Conservation (phyloP, 2,113 vertebrate genomes). For the Rhadina sibilatrix region DNA sequence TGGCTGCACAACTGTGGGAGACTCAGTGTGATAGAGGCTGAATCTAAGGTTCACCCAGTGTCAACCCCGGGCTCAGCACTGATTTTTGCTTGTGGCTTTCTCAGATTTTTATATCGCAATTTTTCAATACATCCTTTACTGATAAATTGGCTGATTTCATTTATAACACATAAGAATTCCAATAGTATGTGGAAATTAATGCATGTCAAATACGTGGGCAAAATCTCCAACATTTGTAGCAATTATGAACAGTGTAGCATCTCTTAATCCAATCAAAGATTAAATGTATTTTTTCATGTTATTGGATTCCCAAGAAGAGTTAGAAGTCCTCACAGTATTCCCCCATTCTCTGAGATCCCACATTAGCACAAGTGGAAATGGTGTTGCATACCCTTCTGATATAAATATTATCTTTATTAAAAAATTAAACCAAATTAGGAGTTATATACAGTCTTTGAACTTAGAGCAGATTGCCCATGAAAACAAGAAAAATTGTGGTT, state of each 20-base stretch:
- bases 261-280: background rate
- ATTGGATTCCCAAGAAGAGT: background rate
- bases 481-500: background rate
- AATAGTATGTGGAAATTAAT: background rate
- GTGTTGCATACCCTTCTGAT: background rate
- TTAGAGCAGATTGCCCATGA: background rate
- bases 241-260: background rate
- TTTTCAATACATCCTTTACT: too few relatives aligned
- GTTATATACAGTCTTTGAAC: background rate
- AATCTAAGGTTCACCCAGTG: too few relatives aligned
- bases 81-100: too few relatives aligned
- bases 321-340: background rate
- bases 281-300: background rate
- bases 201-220: background rate
- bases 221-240: background rate
- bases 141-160: too few relatives aligned
- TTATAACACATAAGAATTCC: background rate
- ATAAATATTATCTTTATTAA: background rate
- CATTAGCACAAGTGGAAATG: background rate
- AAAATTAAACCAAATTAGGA: background rate
- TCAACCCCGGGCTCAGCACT: too few relatives aligned
- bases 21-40: too few relatives aligned
- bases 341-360: background rate
- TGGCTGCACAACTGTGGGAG: too few relatives aligned
- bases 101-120: too few relatives aligned